Conservation (phyloP, 2,888 invertebrate genomes). For the Stenurella melanura region DNA sequence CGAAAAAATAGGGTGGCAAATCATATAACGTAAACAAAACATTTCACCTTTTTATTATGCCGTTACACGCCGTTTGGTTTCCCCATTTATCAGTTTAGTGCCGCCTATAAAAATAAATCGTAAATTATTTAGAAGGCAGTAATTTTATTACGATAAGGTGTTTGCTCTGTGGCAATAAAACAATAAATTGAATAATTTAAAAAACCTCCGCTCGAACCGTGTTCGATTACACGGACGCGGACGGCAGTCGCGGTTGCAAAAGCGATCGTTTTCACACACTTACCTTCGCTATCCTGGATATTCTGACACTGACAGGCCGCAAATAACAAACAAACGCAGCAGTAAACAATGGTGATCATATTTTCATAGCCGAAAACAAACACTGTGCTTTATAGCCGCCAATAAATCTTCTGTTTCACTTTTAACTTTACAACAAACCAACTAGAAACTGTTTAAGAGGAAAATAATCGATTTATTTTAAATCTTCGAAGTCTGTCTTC, state of each 20-base stretch:
- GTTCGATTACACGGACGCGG: not conserved
- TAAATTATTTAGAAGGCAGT: constrained; percentile 45
- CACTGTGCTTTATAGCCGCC: constrained; percentile 55
- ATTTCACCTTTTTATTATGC: constrained; percentile 40
- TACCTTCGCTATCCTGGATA: constrained; percentile 43
- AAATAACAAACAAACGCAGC: constrained; percentile 58
- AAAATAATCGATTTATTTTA: constrained; percentile 67
- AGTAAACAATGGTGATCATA: constrained; percentile 61
- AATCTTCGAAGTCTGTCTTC: constrained; percentile 68
- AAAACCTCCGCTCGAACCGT: constrained; percentile 1
- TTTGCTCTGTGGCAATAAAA: constrained; percentile 39
- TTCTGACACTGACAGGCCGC: constrained; percentile 54
- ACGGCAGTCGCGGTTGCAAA: not conserved
- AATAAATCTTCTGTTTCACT: constrained; percentile 52
- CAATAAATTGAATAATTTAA: constrained; percentile 37
- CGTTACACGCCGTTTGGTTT: constrained; percentile 37
- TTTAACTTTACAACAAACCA: constrained; percentile 42
- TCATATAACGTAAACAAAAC: constrained; percentile 34
- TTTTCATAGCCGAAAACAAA: constrained; percentile 60
- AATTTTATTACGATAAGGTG: constrained; percentile 43
- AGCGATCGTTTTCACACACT: constrained; percentile 10
- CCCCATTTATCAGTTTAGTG: constrained; percentile 41
- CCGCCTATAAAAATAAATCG: constrained; percentile 45
- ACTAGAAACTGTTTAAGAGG: constrained; percentile 53
- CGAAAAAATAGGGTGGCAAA: constrained; percentile 40